These are phyloP conservation scores for Verasper variegatus DNA, from an alignment of 2,113 vertebrate genomes.

Conservation along the genomic window DNA sequence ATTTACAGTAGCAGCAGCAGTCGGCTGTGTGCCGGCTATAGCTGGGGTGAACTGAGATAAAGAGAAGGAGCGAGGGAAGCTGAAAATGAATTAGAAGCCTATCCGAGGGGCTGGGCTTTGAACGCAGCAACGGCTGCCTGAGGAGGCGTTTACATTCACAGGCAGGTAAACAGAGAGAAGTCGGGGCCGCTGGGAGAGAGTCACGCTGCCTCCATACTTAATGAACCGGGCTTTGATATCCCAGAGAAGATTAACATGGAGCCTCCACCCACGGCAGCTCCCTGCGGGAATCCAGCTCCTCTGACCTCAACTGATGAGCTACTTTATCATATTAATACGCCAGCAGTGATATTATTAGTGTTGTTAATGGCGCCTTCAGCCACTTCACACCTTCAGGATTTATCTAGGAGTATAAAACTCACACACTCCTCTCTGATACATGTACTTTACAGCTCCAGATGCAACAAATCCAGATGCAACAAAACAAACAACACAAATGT, in stretches of 20 bases:
- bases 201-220: slow-evolving; percentile 31
- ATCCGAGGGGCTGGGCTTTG: no score
- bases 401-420: neutral
- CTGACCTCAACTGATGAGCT: slow-evolving; percentile 51
- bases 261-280: slow-evolving; percentile 30
- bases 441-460: neutral
- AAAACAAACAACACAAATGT: neutral
- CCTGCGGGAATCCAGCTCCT: slow-evolving; percentile 20
- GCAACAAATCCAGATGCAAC: neutral
- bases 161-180: slow-evolving; percentile 21
- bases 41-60: no score
- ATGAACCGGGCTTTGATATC: slow-evolving; percentile 32
- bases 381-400: slow-evolving; percentile 3
- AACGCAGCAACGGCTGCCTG: neutral
- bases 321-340: slow-evolving; percentile 48
- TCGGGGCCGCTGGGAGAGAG: slow-evolving; percentile 19
- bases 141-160: slow-evolving; percentile 13
- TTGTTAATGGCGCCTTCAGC: slow-evolving; percentile 9
- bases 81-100: no score
- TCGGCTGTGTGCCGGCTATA: no score
- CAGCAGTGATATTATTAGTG: slow-evolving; percentile 27
- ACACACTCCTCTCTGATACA: neutral
- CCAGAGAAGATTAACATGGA: slow-evolving; percentile 38
- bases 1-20: no score
- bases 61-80: no score